A percentile compares a stretch with the other conserved stretches of the same genome.
Evolutionary conservation across 2,113 vertebrate species (phyloP).

Genomic region (Fukomys damarensis): DNA sequence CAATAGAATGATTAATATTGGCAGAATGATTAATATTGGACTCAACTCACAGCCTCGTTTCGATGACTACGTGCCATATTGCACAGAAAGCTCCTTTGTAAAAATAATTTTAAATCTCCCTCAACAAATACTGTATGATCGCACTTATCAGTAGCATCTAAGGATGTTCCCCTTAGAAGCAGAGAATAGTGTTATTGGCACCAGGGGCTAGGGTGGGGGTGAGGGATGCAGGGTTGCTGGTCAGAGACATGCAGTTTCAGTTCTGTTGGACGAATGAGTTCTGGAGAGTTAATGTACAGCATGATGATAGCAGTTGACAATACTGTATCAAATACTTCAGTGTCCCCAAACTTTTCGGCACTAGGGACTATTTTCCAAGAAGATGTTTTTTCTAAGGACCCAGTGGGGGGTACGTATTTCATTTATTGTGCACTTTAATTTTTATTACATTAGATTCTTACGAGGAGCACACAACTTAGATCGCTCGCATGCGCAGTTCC

Average conservation of each 20-base stretch:
- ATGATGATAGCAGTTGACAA: not conserved
- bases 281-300: not conserved
- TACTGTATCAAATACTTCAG: not conserved
- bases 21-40: not conserved
- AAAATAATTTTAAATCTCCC: conserved; percentile 4
- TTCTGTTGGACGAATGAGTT: not conserved
- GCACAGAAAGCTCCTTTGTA: not conserved
- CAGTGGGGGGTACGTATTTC: not conserved
- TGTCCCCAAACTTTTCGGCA: not conserved
- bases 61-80: not conserved
- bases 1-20: not conserved
- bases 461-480: not conserved
- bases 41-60: not conserved
- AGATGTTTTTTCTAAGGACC: not conserved
- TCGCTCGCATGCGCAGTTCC: not conserved
- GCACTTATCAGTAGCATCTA: not conserved
- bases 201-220: not conserved
- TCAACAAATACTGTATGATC: not conserved
- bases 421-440: not conserved
- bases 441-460: not conserved
- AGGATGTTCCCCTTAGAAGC: not conserved
- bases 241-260: not conserved
- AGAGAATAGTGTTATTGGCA: not conserved
- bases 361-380: not conserved
- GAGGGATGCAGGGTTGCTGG: no score